Evolutionary conservation across 2,113 vertebrate species (phyloP).

Genomic region (Anas platyrhynchos): DNA sequence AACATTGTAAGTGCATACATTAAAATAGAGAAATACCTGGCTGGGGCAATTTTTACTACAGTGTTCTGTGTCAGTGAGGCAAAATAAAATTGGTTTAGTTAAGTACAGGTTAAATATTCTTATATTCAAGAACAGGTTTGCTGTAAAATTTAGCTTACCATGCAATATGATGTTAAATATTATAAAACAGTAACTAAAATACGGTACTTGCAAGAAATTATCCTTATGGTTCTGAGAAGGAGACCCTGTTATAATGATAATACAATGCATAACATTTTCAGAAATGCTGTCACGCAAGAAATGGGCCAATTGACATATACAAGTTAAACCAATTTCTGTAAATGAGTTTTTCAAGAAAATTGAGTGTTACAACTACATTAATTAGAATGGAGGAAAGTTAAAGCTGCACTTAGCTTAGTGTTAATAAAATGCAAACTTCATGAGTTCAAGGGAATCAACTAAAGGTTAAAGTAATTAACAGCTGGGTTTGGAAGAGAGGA

Average conservation of each 20-base stretch:
- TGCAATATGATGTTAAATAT: neutral
- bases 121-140: neutral
- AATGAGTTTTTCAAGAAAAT: too few relatives aligned
- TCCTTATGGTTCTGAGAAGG: neutral
- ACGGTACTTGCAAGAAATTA: neutral
- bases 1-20: neutral
- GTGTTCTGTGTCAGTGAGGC: neutral
- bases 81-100: neutral
- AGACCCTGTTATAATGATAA: neutral
- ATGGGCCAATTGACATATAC: neutral
- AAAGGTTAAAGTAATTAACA: constrained; percentile 47
- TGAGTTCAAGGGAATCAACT: neutral
- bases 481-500: neutral
- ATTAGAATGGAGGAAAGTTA: neutral
- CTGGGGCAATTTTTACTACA: neutral
- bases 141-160: neutral
- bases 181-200: neutral
- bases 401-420: neutral
- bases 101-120: neutral
- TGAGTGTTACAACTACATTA: neutral
- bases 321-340: neutral
- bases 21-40: neutral
- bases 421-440: neutral
- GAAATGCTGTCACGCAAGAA: neutral
- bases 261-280: neutral